Percentiles rank a stretch among this genome's conserved stretches.
These are phyloP conservation scores for Coptodon rendalli DNA, from an alignment of 2,113 vertebrate species.

Conservation along the genomic window DNA sequence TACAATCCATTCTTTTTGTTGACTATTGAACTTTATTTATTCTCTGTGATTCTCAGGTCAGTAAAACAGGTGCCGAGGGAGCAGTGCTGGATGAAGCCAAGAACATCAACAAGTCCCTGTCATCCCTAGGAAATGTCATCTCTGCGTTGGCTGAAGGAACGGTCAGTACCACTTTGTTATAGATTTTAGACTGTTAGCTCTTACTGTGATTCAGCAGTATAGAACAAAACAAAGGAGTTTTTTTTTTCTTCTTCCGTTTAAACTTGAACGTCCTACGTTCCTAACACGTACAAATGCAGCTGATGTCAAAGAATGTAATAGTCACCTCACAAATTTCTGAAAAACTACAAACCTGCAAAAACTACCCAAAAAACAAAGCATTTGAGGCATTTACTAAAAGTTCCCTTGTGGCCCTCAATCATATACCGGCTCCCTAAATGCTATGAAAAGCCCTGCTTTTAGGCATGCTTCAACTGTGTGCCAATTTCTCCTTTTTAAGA, in stretches of 20 bases:
- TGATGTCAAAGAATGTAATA: neutral
- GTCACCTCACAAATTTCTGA: neutral
- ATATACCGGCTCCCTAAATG: neutral
- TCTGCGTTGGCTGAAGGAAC: constrained; percentile 92
- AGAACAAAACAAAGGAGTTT: neutral
- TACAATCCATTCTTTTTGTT: neutral
- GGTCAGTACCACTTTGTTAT: constrained; percentile 70
- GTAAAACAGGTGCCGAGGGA: constrained; percentile 98
- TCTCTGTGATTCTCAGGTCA: constrained; percentile 76
- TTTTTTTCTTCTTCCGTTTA: neutral
- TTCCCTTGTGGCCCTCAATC: neutral
- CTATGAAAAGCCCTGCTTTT: neutral
- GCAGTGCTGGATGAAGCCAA: constrained; percentile 94
- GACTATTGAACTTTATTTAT: neutral
- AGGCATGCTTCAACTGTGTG: neutral
- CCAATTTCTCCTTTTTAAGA: neutral
- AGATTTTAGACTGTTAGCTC: neutral
- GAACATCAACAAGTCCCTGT: constrained; percentile 98
- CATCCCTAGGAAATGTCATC: constrained; percentile 95
- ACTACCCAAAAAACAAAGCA: neutral
- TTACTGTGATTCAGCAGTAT: neutral
- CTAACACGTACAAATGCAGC: neutral
- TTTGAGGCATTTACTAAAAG: neutral
- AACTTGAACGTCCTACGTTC: fast-evolving
- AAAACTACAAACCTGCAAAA: neutral